A percentile compares a stretch with the other conserved stretches of the same genome.
phyloP scores from a whole-genome alignment of 2,113 vertebrate genomes.

The Pao palembangensis region DNA sequence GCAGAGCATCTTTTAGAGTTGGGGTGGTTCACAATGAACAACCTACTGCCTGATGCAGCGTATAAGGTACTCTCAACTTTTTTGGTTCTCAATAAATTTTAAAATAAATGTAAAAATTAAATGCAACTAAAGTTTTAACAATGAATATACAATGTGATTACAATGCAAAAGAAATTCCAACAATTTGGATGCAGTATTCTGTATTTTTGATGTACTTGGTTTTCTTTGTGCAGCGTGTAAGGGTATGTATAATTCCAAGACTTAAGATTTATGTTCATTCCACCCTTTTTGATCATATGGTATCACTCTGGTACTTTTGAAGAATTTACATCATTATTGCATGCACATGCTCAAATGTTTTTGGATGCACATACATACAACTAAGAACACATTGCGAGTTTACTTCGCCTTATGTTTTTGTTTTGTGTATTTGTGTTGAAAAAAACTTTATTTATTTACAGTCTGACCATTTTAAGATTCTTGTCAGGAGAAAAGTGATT shows the following conservation, averaged over 20 bases:
- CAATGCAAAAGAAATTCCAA: not conserved
- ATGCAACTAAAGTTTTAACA: not conserved
- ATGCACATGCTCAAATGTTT: conserved; percentile 21
- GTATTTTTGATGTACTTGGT: conserved; percentile 49
- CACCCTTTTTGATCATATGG: conserved; percentile 35
- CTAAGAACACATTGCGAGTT: conserved; percentile 8
- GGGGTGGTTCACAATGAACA: conserved; percentile 99
- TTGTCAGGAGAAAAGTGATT: not conserved
- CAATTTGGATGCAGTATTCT: not conserved
- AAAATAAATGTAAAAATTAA: not conserved
- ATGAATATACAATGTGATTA: not conserved
- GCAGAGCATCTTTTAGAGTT: conserved; percentile 96
- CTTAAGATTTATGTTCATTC: conserved; percentile 30
- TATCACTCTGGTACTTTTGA: conserved; percentile 16
- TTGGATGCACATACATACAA: conserved; percentile 26
- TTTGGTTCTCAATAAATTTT: not conserved
- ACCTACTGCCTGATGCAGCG: conserved; percentile 90
- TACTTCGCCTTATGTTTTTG: not conserved
- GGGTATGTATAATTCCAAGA: conserved; percentile 64
- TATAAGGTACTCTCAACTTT: conserved; percentile 81
- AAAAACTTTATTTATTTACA: no score
- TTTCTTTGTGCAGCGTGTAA: conserved; percentile 74
- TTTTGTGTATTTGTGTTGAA: not conserved
- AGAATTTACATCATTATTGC: conserved; percentile 26
- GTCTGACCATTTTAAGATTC: no score